Evolutionary conservation across 2,113 vertebrate genomes (phyloP).

Genomic region (Urocynchramus pylzowi): DNA sequence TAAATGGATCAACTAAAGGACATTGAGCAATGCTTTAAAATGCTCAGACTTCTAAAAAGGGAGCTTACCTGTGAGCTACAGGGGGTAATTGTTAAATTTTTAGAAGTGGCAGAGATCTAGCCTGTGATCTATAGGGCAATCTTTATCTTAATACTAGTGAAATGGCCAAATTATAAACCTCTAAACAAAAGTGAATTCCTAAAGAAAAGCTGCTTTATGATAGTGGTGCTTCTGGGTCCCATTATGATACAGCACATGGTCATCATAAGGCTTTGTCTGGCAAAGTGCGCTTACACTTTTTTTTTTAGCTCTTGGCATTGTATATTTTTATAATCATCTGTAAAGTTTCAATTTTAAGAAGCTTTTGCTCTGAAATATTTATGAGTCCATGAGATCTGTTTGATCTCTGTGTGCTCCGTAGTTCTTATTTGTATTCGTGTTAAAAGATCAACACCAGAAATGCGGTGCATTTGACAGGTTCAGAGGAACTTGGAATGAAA

Average conservation of each 20-base stretch:
- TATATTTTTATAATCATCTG: background rate
- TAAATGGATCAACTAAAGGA: background rate
- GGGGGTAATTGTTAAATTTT: background rate
- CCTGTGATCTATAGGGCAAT: background rate
- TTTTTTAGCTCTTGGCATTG: background rate
- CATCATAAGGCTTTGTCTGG: conserved; percentile 66
- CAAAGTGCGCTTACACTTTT: background rate
- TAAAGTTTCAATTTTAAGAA: background rate
- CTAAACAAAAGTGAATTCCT: conserved; percentile 14
- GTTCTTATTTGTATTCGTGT: background rate
- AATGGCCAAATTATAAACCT: conserved; percentile 44
- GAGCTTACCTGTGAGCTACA: rapidly evolving
- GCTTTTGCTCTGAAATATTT: conserved; percentile 3
- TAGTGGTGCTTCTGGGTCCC: conserved; percentile 58
- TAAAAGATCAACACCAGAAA: conserved; percentile 11
- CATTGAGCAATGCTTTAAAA: background rate
- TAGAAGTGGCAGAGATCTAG: background rate
- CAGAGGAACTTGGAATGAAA: background rate
- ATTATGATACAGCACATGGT: conserved; percentile 46
- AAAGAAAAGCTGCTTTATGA: conserved; percentile 41
- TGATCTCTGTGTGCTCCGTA: background rate
- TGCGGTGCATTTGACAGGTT: background rate
- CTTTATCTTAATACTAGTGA: background rate
- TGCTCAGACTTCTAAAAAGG: background rate
- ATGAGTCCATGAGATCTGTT: background rate